These are phyloP conservation scores for Paradoxurus hermaphroditus DNA, from an alignment of 2,113 vertebrate genomes.

Conservation along the genomic window DNA sequence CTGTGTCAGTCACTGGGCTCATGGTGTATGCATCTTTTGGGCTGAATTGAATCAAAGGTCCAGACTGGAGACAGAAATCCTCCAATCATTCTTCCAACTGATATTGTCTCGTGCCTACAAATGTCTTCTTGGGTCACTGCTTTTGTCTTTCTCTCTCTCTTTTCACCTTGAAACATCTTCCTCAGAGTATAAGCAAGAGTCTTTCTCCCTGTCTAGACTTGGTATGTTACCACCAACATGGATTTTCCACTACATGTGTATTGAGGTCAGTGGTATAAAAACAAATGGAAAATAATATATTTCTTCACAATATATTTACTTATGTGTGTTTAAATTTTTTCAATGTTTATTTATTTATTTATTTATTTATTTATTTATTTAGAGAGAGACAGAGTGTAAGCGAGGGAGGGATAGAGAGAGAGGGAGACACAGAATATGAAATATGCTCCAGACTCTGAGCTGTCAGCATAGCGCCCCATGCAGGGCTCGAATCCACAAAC, in stretches of 20 bases:
- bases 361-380: too few relatives aligned
- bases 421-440: too few relatives aligned
- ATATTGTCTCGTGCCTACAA: background rate
- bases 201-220: background rate
- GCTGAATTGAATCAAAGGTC: background rate
- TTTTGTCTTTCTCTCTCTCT: too few relatives aligned
- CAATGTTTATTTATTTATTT: too few relatives aligned
- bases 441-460: too few relatives aligned
- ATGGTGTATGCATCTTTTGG: background rate
- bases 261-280: background rate
- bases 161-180: background rate
- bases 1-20: background rate
- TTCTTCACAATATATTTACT: background rate
- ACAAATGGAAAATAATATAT: background rate
- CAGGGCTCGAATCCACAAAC: too few relatives aligned
- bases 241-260: background rate
- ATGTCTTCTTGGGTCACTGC: fast-evolving
- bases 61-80: background rate
- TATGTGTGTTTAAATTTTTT: too few relatives aligned
- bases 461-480: too few relatives aligned
- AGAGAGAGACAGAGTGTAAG: too few relatives aligned
- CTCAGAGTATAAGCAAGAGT: background rate
- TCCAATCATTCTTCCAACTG: background rate
- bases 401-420: too few relatives aligned
- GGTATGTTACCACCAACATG: background rate